Conservation (phyloP, 2,113 vertebrate species). For the Fulica atra region DNA sequence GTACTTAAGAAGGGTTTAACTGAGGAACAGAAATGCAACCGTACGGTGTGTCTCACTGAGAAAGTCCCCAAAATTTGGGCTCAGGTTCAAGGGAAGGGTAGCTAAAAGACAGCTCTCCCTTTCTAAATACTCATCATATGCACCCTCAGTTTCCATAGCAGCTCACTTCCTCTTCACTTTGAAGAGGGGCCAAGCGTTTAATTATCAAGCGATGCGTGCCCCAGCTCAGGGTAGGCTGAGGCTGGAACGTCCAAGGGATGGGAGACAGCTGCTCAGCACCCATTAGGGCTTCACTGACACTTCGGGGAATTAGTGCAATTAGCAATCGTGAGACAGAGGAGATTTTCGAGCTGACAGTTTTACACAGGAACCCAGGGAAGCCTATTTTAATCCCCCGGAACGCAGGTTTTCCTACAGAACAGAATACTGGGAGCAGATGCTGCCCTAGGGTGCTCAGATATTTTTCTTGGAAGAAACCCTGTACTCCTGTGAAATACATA, state of each 20-base stretch:
- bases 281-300: neutral
- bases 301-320: constrained; percentile 3
- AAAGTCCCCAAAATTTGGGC: neutral
- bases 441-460: neutral
- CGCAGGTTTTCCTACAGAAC: neutral
- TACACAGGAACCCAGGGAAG: neutral
- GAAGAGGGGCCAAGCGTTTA: neutral
- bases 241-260: neutral
- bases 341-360: neutral
- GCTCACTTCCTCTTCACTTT: neutral
- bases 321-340: neutral
- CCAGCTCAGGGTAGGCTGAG: neutral
- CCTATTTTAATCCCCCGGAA: constrained; percentile 16
- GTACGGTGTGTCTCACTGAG: neutral
- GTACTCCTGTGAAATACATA: constrained; percentile 6
- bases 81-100: neutral
- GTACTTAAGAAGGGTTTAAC: neutral
- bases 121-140: neutral
- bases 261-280: neutral
- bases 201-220: neutral
- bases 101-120: neutral
- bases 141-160: neutral
- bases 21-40: neutral
- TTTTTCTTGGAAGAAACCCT: constrained; percentile 59
- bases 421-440: constrained; percentile 25